These are phyloP conservation scores for Mystacornis crossleyi DNA, from an alignment of 2,113 vertebrate species.

Conservation along the genomic window DNA sequence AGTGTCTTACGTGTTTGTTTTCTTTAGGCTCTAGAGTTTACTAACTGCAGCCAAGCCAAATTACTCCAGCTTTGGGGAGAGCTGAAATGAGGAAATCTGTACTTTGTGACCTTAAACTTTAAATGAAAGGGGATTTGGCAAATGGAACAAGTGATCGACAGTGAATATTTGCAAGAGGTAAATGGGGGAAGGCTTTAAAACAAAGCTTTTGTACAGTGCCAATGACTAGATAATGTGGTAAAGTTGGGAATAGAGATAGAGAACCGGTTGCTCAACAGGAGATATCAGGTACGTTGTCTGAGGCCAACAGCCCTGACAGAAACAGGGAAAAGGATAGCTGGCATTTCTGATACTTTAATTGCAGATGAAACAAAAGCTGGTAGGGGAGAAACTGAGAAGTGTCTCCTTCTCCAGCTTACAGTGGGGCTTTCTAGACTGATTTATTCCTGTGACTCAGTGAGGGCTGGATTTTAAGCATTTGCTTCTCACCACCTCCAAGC, in stretches of 20 bases:
- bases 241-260: background rate
- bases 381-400: background rate
- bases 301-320: background rate
- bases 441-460: background rate
- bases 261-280: background rate
- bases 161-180: background rate
- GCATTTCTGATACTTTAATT: background rate
- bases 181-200: background rate
- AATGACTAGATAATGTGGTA: background rate
- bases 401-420: background rate
- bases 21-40: background rate
- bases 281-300: background rate
- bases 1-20: conserved; percentile 10
- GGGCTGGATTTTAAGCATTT: background rate
- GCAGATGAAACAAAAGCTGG: conserved; percentile 14
- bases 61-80: background rate
- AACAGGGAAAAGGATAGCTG: background rate
- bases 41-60: conserved; percentile 10
- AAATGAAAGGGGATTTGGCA: background rate
- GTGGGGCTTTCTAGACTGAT: background rate
- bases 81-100: background rate
- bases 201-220: background rate
- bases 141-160: background rate
- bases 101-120: conserved; percentile 15
- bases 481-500: background rate